Conservation (phyloP, 2,113 vertebrate species). For the Alligator mississippiensis region DNA sequence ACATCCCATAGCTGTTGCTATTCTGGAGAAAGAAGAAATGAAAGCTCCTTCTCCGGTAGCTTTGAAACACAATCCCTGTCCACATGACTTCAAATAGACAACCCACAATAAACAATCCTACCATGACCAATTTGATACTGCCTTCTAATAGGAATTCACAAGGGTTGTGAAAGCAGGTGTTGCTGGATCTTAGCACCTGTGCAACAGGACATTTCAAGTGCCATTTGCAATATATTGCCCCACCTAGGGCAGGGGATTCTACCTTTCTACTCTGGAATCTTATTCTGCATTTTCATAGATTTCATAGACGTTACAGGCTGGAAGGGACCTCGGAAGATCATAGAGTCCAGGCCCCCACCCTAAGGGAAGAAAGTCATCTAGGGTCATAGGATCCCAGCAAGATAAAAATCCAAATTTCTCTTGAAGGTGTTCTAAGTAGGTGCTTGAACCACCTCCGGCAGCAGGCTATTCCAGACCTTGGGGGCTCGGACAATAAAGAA, state of each 20-base stretch:
- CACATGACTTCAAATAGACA: conserved; percentile 46
- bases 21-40: conserved; percentile 32
- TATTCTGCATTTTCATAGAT: too few species aligned
- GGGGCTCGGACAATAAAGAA: too few species aligned
- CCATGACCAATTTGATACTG: rapidly evolving
- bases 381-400: too few species aligned
- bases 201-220: rapidly evolving
- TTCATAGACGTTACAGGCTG: too few species aligned
- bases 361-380: too few species aligned
- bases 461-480: too few species aligned
- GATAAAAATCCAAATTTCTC: too few species aligned
- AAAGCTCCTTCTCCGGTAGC: conserved; percentile 13
- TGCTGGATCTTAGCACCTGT: not conserved
- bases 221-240: not conserved
- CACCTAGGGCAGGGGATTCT: not conserved
- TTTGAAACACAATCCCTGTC: conserved; percentile 47
- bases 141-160: not conserved
- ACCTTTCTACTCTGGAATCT: not conserved
- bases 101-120: not conserved
- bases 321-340: too few species aligned
- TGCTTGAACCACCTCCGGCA: too few species aligned
- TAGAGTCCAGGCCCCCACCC: too few species aligned
- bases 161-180: not conserved
- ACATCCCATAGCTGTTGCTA: conserved; percentile 49
- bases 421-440: too few species aligned